Conservation (phyloP, 2,888 invertebrate genomes). For the Eupithecia inturbata region DNA sequence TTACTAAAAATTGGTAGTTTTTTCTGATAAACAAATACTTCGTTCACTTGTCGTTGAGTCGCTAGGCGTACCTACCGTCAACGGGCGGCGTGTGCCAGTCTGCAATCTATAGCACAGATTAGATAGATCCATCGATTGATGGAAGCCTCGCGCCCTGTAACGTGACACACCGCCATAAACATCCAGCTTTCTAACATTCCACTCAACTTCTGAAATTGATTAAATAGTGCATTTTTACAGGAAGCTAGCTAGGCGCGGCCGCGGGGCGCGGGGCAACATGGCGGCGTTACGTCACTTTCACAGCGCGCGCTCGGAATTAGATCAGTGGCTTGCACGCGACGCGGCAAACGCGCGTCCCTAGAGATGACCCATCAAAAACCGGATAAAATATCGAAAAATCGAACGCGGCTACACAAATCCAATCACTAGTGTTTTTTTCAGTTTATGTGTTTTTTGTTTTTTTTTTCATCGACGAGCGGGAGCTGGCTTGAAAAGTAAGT, state of each 20-base stretch:
- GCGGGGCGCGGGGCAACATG: slow-evolving; percentile 68
- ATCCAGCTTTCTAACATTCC: slow-evolving; percentile 58
- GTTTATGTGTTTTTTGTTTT: slow-evolving; percentile 48
- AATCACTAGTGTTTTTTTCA: slow-evolving; percentile 45
- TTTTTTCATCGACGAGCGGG: slow-evolving; percentile 53
- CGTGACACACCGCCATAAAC: slow-evolving; percentile 52
- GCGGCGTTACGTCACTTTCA: slow-evolving; percentile 81
- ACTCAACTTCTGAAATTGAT: slow-evolving; percentile 75
- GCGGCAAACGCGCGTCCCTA: slow-evolving; percentile 53
- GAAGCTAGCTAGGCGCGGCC: slow-evolving; percentile 56
- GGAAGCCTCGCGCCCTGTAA: slow-evolving; percentile 52
- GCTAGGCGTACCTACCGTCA: background rate
- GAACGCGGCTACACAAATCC: slow-evolving; percentile 32
- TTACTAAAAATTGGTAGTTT: background rate
- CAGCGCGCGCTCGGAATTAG: slow-evolving; percentile 79
- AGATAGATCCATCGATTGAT: slow-evolving; percentile 49
- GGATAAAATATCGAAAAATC: slow-evolving; percentile 41
- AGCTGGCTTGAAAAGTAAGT: slow-evolving; percentile 63
- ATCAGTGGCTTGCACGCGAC: slow-evolving; percentile 74
- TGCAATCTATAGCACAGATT: slow-evolving; percentile 24
- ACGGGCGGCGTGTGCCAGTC: background rate
- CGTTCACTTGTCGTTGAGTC: background rate
- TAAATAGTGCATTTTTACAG: slow-evolving; percentile 58
- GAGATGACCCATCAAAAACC: slow-evolving; percentile 36
- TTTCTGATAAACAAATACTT: background rate